These are phyloP conservation scores for Blomia tropicalis DNA, from an alignment of 2,888 invertebrate species.

Conservation along the genomic window DNA sequence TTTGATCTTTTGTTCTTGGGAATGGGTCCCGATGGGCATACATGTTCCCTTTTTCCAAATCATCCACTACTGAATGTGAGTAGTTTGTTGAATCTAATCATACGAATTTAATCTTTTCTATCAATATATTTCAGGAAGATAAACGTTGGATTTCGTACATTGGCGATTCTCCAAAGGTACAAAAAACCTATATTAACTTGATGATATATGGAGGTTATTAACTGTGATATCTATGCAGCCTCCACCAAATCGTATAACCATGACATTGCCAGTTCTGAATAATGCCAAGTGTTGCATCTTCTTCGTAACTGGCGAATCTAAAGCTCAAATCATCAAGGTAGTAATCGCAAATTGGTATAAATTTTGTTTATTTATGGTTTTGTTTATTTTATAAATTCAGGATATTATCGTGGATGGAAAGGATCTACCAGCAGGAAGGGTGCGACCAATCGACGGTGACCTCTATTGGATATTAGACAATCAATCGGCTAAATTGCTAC, in stretches of 20 bases:
- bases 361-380: neutral
- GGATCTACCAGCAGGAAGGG: constrained; percentile 54
- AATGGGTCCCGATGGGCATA: constrained; percentile 96
- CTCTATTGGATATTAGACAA: constrained; percentile 46
- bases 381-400: constrained; percentile 39
- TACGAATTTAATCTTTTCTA: neutral
- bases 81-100: neutral
- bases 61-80: constrained; percentile 37
- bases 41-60: constrained; percentile 88
- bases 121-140: constrained; percentile 33
- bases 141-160: constrained; percentile 58
- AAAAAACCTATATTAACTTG: neutral
- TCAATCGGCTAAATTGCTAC: constrained; percentile 33
- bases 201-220: neutral
- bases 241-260: constrained; percentile 70
- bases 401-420: constrained; percentile 53
- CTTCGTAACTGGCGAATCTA: constrained; percentile 62
- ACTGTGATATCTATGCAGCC: constrained; percentile 40
- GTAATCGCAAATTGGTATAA: neutral
- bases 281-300: constrained; percentile 66
- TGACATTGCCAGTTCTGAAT: constrained; percentile 78
- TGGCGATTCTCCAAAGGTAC: constrained; percentile 68
- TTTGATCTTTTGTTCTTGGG: constrained; percentile 83
- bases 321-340: constrained; percentile 76
- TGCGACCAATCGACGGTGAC: constrained; percentile 51